Base-by-base conservation (phyloP, 2,113 vertebrate genomes). In the Coracopsis vasa region DNA sequence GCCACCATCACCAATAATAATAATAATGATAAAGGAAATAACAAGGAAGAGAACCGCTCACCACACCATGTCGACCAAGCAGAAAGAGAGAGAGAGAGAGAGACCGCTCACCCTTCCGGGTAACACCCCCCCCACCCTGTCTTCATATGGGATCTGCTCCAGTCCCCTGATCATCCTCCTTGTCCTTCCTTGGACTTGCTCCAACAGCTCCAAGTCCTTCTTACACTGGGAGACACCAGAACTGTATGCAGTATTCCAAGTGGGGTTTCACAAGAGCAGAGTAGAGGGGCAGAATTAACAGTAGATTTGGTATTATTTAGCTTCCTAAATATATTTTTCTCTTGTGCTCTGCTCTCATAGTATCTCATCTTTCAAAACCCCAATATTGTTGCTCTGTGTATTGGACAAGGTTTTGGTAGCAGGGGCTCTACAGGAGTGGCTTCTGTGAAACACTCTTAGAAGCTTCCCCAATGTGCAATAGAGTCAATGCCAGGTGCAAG, bases 401-500 rank as follows among this genome's bases (percentile, higher is more conserved):
- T 19, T 31, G 3, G 8, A 1, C 70, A 71, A 74, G 3, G 17
- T 60, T 78, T 65, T 42, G 13, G 9, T 24, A 35, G 27, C 2
- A 3, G 4, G 1, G 24, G 0, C 9, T 9, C 3, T 44, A 19
- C 5, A 29, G 7, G 3, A 7, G 9, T 35, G 13, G 11, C 7
- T 79, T 56, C 33, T 84, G 44, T 70, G 25, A 70, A 47, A 58
- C 62, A 14, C 1, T 37, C 7, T 9, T 13, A 67, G 39, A 64
- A 39, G 5, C 17, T 84, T 58, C 4, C 11, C 6, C 5, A 0
- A 2, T 13, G 24, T 82, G 54, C 3, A 3, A 37, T 0, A 67
- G 10, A 81, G 4, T 5, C 3, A 41, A 5, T 17, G 10, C 2
- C 53, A 1, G 11, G 18, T 80, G 9, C 11, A 35, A 53, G 12